Conservation (phyloP, 2,888 invertebrate species). For the Sinhomidia bicolor region DNA sequence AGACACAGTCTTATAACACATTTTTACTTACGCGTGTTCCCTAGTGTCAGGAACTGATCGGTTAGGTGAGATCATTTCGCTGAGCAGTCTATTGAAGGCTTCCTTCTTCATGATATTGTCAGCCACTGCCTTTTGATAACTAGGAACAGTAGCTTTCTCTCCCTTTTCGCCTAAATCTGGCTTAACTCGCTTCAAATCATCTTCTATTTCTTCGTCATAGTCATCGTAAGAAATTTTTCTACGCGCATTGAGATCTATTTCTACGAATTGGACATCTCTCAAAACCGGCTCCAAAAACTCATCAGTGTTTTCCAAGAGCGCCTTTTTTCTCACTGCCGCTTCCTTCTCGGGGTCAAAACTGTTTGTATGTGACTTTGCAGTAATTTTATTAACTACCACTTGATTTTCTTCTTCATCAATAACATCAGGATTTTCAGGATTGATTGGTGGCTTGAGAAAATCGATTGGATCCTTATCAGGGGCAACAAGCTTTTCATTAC, state of each 20-base stretch:
- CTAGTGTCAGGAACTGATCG: constrained; percentile 88
- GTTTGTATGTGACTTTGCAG: background rate
- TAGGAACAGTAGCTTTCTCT: constrained; percentile 86
- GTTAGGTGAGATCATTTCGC: constrained; percentile 93
- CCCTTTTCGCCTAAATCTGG: constrained; percentile 89
- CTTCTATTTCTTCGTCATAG: constrained; percentile 84
- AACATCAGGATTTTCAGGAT: background rate
- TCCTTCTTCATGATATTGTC: constrained; percentile 90
- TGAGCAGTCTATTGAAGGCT: constrained; percentile 93
- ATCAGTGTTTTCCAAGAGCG: constrained; percentile 75
- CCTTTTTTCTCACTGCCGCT: constrained; percentile 45
- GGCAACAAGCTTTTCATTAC: constrained; percentile 50
- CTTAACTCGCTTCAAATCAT: constrained; percentile 86
- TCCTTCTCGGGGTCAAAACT: constrained; percentile 41
- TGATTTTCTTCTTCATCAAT: background rate
- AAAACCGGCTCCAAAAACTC: constrained; percentile 79
- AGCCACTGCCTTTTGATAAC: constrained; percentile 85
- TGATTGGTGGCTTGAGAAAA: background rate
- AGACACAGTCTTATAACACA: too few species aligned
- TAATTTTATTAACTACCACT: background rate
- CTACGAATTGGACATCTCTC: constrained; percentile 73
- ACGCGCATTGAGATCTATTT: constrained; percentile 74
- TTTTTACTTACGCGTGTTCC: constrained; percentile 82
- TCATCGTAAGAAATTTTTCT: constrained; percentile 68
- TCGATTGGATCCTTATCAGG: background rate